Evolutionary conservation across 2,113 vertebrate species (phyloP).

Genomic region (Cavia porcellus): DNA sequence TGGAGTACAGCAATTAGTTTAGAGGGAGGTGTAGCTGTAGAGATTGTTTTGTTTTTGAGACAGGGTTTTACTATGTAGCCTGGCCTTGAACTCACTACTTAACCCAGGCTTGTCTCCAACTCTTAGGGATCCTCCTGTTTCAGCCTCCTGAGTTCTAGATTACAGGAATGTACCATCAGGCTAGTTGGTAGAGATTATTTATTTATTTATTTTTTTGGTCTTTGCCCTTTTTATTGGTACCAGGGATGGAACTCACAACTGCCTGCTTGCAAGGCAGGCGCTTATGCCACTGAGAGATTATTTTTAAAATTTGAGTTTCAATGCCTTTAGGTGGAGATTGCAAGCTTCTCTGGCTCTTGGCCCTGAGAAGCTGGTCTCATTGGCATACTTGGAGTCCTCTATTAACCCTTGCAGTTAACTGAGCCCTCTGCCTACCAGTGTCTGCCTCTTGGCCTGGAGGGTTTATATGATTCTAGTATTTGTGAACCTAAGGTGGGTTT

Average conservation of each 20-base stretch:
- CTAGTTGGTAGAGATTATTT: background rate
- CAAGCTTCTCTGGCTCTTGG: background rate
- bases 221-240: no score
- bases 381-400: background rate
- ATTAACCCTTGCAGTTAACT: background rate
- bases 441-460: background rate
- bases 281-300: no score
- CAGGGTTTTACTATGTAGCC: background rate
- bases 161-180: background rate
- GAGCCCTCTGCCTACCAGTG: background rate
- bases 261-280: no score
- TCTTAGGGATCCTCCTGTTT: background rate
- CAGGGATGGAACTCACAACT: no score
- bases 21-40: background rate
- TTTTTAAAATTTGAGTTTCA: constrained; percentile 47
- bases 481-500: background rate
- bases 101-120: background rate
- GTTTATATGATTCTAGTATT: background rate
- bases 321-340: background rate
- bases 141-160: background rate
- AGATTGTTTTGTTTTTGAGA: background rate
- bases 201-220: no score
- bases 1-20: background rate
- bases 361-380: background rate
- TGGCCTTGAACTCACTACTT: background rate